These are phyloP conservation scores for Cantharis lateralis DNA, from an alignment of 2,888 invertebrate species.

Conservation along the genomic window DNA sequence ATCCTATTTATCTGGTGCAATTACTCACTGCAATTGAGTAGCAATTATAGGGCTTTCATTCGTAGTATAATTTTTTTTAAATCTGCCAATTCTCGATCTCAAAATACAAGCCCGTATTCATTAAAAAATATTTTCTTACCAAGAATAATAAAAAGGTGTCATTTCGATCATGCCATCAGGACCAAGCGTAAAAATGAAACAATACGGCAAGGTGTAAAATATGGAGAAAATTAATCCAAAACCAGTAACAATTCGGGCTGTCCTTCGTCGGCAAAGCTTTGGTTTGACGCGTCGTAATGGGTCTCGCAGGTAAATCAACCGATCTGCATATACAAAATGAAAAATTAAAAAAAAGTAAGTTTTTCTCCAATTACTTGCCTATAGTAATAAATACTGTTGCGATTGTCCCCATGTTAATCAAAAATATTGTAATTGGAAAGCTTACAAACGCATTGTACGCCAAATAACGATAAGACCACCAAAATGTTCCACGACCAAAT, in stretches of 20 bases:
- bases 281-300: conserved; percentile 6
- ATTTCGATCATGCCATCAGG: neutral
- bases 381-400: conserved; percentile 29
- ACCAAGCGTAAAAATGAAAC: conserved; percentile 12
- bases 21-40: too few relatives aligned
- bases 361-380: conserved; percentile 21
- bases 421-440: conserved; percentile 21
- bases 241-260: conserved; percentile 4
- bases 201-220: conserved; percentile 15
- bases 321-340: conserved; percentile 14
- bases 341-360: neutral
- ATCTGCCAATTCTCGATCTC: too few relatives aligned
- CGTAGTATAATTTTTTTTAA: too few relatives aligned
- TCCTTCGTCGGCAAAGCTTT: conserved; percentile 9
- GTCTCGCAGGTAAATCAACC: conserved; percentile 10
- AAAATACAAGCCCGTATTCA: too few relatives aligned
- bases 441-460: conserved; percentile 4
- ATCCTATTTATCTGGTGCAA: too few relatives aligned
- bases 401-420: conserved; percentile 19
- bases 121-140: conserved; percentile 3
- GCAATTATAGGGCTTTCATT: too few relatives aligned
- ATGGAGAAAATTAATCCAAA: neutral
- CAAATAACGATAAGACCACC: neutral
- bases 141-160: conserved; percentile 16
- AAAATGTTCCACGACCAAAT: conserved; percentile 11